phyloP scores from a whole-genome alignment of 2,113 vertebrate genomes.

The Cavia porcellus region DNA sequence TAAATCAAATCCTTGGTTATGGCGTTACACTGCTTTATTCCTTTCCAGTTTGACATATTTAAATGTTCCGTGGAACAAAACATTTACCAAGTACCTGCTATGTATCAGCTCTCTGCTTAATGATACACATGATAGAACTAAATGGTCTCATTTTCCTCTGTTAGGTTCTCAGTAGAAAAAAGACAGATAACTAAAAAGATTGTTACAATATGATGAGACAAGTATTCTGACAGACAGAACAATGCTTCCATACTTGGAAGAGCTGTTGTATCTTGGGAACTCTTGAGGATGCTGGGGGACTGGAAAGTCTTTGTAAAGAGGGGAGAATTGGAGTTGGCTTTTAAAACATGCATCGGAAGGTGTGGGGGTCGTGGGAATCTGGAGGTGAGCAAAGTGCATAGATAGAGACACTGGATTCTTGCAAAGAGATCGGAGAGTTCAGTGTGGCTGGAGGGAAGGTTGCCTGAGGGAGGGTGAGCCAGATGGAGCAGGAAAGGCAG shows the following conservation, averaged over 20 bases:
- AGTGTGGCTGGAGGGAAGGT: neutral
- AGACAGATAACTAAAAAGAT: neutral
- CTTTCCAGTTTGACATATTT: constrained; percentile 15
- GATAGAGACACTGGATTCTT: neutral
- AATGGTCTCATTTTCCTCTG: neutral
- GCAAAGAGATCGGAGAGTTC: neutral
- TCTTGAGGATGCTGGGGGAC: neutral
- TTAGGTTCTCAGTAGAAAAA: neutral
- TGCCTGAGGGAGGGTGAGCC: neutral
- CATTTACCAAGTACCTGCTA: neutral
- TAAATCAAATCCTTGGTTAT: neutral
- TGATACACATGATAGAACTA: neutral
- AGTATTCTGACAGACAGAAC: neutral
- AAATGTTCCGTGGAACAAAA: neutral
- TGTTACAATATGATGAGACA: neutral
- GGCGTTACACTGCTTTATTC: neutral
- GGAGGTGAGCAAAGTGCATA: neutral
- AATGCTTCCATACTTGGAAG: neutral
- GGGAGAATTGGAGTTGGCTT: neutral
- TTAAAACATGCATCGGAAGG: neutral
- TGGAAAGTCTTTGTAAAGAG: neutral
- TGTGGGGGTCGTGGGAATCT: neutral
- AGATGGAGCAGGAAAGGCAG: neutral
- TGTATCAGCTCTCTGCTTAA: neutral
- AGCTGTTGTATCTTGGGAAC: neutral